These are phyloP conservation scores for Dromiciops gliroides DNA, from an alignment of 2,113 vertebrate species.

Conservation along the genomic window DNA sequence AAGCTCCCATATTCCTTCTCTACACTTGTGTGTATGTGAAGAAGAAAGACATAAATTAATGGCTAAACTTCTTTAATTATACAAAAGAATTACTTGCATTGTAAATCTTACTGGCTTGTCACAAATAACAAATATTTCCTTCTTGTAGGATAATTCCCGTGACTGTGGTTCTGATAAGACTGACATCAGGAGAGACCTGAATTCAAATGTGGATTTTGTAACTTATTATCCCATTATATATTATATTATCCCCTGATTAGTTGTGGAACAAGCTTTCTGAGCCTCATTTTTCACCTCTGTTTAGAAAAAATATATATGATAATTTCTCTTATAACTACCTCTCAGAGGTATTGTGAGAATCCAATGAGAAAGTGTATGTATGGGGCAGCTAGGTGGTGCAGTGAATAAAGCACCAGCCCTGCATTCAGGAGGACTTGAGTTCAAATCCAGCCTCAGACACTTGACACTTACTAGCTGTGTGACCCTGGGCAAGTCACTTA, in stretches of 20 bases:
- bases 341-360: not conserved
- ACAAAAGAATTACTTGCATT: not conserved
- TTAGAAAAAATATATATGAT: not conserved
- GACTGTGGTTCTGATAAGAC: not conserved
- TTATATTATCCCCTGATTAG: no score
- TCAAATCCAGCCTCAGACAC: no score
- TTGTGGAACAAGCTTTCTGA: not conserved
- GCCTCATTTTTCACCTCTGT: not conserved
- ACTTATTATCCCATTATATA: not conserved
- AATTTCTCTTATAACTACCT: not conserved
- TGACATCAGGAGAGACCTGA: not conserved
- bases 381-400: no score
- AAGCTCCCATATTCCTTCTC: not conserved
- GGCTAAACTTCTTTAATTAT: not conserved
- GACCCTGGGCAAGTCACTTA: no score
- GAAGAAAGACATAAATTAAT: not conserved
- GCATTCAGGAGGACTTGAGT: no score
- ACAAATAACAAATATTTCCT: not conserved
- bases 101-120: not conserved
- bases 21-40: not conserved
- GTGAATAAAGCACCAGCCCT: no score
- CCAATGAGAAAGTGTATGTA: not conserved
- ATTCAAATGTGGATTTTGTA: not conserved
- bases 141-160: not conserved
- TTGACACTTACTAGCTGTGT: no score